Percentiles rank a stretch among this genome's conserved stretches.
Evolutionary conservation across 1,140 invertebrate genomes (phyloP).

Genomic region (Penaeus chinensis): DNA sequence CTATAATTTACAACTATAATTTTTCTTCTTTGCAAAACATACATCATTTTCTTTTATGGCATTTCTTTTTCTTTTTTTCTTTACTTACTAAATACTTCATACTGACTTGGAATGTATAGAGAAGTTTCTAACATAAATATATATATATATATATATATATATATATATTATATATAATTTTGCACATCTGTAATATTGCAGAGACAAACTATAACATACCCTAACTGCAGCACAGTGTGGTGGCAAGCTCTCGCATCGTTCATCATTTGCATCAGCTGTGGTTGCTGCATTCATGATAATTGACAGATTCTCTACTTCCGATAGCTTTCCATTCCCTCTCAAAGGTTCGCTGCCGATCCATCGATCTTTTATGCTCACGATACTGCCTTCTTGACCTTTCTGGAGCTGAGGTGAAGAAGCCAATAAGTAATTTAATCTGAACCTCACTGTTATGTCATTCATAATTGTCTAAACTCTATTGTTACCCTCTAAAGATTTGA

Average conservation of each 20-base stretch:
- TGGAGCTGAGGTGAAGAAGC: constrained; percentile 35
- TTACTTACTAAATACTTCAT: too few species aligned
- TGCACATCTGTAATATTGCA: neutral
- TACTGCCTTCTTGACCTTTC: constrained; percentile 38
- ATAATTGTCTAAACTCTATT: neutral
- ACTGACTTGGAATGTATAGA: too few species aligned
- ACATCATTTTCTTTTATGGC: too few species aligned
- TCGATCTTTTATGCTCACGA: constrained; percentile 36
- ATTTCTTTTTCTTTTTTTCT: too few species aligned
- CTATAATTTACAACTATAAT: too few species aligned
- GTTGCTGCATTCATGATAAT: constrained; percentile 13
- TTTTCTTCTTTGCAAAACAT: too few species aligned
- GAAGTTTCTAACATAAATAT: too few species aligned
- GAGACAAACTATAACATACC: neutral
- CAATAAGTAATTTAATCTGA: neutral
- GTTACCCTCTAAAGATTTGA: too few species aligned
- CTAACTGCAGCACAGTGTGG: constrained; percentile 14
- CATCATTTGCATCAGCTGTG: constrained; percentile 21
- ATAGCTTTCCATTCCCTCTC: constrained; percentile 39
- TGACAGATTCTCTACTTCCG: constrained; percentile 22
- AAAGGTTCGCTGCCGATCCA: constrained; percentile 33
- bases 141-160: too few species aligned
- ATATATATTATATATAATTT: too few species aligned
- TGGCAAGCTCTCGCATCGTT: constrained; percentile 49
- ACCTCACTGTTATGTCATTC: neutral